phyloP scores from a whole-genome alignment of 2,113 vertebrate genomes.

The Passerina amoena region DNA sequence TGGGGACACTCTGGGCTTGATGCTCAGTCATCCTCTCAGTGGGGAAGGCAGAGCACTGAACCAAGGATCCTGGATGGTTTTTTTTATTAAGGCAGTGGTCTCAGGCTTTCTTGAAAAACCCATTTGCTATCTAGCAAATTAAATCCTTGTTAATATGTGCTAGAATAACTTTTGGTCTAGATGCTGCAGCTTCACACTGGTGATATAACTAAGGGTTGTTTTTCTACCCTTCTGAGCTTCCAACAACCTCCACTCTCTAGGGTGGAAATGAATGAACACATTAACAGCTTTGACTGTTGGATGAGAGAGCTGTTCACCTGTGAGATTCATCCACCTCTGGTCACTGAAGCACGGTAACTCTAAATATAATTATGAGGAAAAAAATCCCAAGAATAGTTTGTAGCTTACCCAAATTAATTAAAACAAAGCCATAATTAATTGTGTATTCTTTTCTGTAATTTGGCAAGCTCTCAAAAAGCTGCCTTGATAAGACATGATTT shows the following conservation, averaged over 20 bases:
- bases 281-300: not conserved
- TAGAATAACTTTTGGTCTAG: not conserved
- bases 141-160: not conserved
- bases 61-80: not conserved
- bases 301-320: not conserved
- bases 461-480: not conserved
- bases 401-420: not conserved
- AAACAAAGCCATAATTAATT: slow-evolving; percentile 4
- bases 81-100: not conserved
- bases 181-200: not conserved
- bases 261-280: not conserved
- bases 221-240: not conserved
- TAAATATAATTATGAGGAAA: not conserved
- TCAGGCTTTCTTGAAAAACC: not conserved
- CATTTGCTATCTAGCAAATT: not conserved
- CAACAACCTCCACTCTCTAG: not conserved
- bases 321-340: not conserved
- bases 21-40: not conserved
- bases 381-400: not conserved
- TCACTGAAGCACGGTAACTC: not conserved
- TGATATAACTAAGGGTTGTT: not conserved
- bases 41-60: not conserved
- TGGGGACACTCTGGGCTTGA: not conserved
- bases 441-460: not conserved
- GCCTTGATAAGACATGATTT: not conserved